Evolutionary conservation across 2,888 invertebrate species (phyloP), one percentile per base, ranked within the genome.

Genomic region (Sarcophaga rosellei): DNA sequence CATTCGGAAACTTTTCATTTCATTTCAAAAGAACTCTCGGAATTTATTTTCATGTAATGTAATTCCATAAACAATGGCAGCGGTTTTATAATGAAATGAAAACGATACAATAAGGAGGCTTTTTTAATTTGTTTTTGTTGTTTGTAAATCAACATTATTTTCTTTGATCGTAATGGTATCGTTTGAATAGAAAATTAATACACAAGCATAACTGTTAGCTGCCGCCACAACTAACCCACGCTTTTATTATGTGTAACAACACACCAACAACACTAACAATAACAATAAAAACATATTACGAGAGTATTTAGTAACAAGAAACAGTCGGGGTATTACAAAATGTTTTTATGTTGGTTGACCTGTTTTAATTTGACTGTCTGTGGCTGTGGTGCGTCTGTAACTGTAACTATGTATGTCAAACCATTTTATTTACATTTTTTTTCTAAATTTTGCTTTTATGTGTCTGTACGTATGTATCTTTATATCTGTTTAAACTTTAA

Each of bases 211-310:
- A 17, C 12, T 53, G 53, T 53, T 53, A 17, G 17, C 4, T 53
- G 53, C 12, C 15, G 3, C 53, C 8, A 23, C 47, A 45, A 53
- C 53, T 61, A 83, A 83, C 86, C 86, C 86, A 86, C 86, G 86
- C 82, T 86, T 80, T 75, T 79, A 79, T 85, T 79, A 84, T 84
- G 82, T 82, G 76, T 82, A 77, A 70, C 76, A 25, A 53, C 61
- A 17, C n/a, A 53, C 21, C 15, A 59, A 61, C 21, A 78, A 65
- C 23, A 53, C 20, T 8, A 72, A 12, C 53, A 53, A 45, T 61
- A 75, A 69, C 20, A 53, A 47, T 4, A 4, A 68, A 20, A 74
- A 17, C 8, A 20, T 15, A 53, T 53, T 53, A 53, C 53, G 53
- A 53, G 53, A 53, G 53, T 11, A n/a, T 66, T 65, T 76, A 82